Base-by-base conservation (phyloP, 2,888 invertebrate species). In the Plagodis dolabraria region DNA sequence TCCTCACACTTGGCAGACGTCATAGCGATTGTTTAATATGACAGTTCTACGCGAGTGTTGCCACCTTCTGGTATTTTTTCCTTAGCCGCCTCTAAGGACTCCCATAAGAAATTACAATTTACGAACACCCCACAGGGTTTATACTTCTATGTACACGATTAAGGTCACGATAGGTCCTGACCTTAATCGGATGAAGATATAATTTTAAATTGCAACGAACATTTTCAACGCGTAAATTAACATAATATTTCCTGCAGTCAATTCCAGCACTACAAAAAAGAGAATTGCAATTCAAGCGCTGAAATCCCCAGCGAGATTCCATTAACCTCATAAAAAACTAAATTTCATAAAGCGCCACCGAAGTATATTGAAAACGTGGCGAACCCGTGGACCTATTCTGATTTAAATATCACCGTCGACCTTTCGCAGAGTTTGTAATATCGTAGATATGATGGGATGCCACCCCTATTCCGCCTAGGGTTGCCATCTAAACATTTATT, bases 361-460 rank as follows among this genome's bases (percentile, higher is more conserved):
- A 58, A 63, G 63, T 63, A 63, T 63, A 63, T 63, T 63, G 63
- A 63, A 63, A 63, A 63, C 63, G 63, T 63, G 63, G 63, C 58
- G 56, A 62, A 59, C 55, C 55, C 55, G 54, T 56, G 55, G 63
- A 63, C 63, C 63, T 63, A 63, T 63, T 63, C 63, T 63, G 58
- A 63, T 63, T 63, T 63, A 63, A 63, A 63, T 63, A 63, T 63
- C 58, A 53, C 49, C 52, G 55, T 33, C 63, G 63, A 63, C 63
- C 63, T 63, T 63, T 59, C 58, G 51, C 48, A 38, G 53, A 57
- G 57, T 57, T 57, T 53, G 61, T 61, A 61, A 61, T 61, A 61
- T 57, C 57, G 53, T 33, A 61, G 57, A 61, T 57, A 61, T 53
- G 53, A 57, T 48, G 52, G 56, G 56, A 48, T 48, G 46, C 51